Evolutionary conservation across 2,113 vertebrate genomes (phyloP).

Genomic region (Daboia siamensis): DNA sequence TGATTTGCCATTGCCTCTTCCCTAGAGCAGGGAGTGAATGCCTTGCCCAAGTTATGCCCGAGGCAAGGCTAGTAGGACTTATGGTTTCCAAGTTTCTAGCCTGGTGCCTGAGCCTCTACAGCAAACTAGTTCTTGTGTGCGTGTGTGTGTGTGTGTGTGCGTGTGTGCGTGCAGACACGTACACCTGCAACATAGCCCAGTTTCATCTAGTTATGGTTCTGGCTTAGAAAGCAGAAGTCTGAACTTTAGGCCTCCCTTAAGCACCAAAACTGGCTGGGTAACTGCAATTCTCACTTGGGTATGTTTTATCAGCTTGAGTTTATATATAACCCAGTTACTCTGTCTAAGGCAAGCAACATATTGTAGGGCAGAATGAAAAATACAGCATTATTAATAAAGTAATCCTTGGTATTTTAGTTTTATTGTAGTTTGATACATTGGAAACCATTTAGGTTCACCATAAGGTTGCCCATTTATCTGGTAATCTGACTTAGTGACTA

Average conservation of each 20-base stretch:
- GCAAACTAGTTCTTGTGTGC: not conserved
- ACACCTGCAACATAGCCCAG: not conserved
- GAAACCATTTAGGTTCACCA: not conserved
- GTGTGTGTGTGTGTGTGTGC: too few relatives aligned
- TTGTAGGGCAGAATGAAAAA: not conserved
- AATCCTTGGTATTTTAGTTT: not conserved
- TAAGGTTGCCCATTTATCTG: not conserved
- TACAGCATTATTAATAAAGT: not conserved
- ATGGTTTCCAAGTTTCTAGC: not conserved
- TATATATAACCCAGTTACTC: too few relatives aligned
- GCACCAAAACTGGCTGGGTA: not conserved
- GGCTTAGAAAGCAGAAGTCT: not conserved
- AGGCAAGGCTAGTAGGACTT: not conserved
- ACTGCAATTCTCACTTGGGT: not conserved
- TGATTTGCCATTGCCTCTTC: not conserved
- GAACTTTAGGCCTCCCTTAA: not conserved
- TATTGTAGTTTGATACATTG: not conserved
- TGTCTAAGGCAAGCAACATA: not conserved
- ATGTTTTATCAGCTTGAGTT: too few relatives aligned
- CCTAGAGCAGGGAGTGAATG: not conserved
- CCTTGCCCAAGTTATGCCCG: not conserved
- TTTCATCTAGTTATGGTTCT: not conserved
- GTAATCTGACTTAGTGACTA: not conserved
- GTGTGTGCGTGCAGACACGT: not conserved
- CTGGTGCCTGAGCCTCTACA: not conserved